Base-by-base conservation (phyloP, 2,113 vertebrate species). In the Callithrix jacchus region DNA sequence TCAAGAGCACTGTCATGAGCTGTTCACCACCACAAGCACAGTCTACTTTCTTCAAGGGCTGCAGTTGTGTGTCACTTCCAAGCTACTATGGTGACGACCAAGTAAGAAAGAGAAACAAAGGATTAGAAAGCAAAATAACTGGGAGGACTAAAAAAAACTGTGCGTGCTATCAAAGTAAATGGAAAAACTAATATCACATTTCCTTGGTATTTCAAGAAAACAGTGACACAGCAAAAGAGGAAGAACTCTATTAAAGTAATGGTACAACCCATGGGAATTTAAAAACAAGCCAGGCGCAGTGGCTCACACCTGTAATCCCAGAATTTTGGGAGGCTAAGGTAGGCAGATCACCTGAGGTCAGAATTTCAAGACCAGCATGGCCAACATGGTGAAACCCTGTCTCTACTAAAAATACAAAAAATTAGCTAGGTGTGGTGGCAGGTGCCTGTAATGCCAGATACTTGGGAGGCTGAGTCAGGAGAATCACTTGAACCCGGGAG, bases 171-270 rank as follows among this genome's bases (percentile, higher is more conserved):
- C 47, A 32, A 81, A 85, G 49, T 17, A 95, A 87, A 76, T 70
- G 10, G 47, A 52, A 73, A 64, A 87, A 77, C 40, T 68, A 79
- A 77, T 47, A 47, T 8, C 42, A 47, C 17, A 90, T 71, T 58
- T 87, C 37, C 64, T 90, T 84, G 70, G 42, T 77, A 68, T 89
- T 91, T 91, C 70, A 80, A 54, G 47, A 83, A 91, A 74, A 56
- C 2, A 49, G 35, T 87, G 27, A 86, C 42, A 76, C 35, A 32
- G 14, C 40, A 88, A 21, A 58, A 91, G 49, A 91, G 58, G 27
- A 58, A 91, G 56, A 11, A 11, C 6, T 9, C 6, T 49, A 11
- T n/a, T 47, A 66, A 83, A 94, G 68, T 96, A 93, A 14, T n/a
- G 1, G 9, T 87, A 73, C 89, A 89, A 47, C 49, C 35, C 32